Percentiles rank a stretch among this genome's conserved stretches.
phyloP scores from a whole-genome alignment of 2,113 vertebrate genomes.

The Choloepus hoffmanni region DNA sequence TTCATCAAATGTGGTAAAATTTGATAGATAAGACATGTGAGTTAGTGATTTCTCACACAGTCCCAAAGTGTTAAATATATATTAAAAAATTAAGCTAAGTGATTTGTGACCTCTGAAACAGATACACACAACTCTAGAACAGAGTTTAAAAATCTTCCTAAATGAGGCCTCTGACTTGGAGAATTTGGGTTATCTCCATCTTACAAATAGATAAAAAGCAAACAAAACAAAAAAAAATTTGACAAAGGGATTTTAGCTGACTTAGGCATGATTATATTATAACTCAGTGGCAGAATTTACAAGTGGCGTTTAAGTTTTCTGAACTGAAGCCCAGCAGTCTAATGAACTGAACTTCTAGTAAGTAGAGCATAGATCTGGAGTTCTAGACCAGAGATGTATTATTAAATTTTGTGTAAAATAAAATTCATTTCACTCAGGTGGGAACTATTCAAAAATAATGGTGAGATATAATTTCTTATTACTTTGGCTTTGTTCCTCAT shows the following conservation, averaged over 20 bases:
- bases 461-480: conserved; percentile 42
- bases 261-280: not conserved
- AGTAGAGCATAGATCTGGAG: not conserved
- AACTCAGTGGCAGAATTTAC: not conserved
- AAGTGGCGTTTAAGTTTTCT: not conserved
- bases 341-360: conserved; percentile 36
- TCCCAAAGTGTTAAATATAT: not conserved
- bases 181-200: conserved; percentile 23
- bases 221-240: not conserved
- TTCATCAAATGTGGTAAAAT: not conserved
- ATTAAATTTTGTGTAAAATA: conserved; percentile 43
- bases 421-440: conserved; percentile 44
- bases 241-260: not conserved
- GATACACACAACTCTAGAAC: not conserved
- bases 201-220: conserved; percentile 38
- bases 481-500: conserved; percentile 28
- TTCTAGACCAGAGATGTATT: not conserved
- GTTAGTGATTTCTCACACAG: not conserved
- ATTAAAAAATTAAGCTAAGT: not conserved
- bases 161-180: not conserved
- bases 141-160: conserved; percentile 17
- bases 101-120: not conserved
- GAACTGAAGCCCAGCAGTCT: conserved; percentile 1
- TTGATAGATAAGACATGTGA: not conserved
- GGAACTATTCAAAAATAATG: conserved; percentile 57